Base-by-base conservation (phyloP, 1,140 invertebrate genomes). In the Drosophila lacertosa region DNA sequence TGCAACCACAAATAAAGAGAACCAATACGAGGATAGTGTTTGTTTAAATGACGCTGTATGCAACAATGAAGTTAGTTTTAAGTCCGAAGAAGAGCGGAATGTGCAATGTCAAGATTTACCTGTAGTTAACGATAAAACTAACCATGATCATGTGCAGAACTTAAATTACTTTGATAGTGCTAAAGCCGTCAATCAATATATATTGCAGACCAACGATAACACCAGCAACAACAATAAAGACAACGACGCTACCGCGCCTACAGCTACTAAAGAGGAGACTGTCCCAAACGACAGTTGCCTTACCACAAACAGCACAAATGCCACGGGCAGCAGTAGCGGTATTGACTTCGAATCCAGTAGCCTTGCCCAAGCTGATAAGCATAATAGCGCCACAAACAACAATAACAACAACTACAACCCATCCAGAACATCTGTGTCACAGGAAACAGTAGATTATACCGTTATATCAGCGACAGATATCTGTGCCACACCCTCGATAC, bases 201-300 rank as follows among this genome's bases (percentile, higher is more conserved):
- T 69, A 89, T 89, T 89, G 32, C 80, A 86, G 86, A 84, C 74
- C 63, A 81, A 77, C 69, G 65, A 67, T 86, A 76, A 64, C 63
- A 79, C 32, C 53, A 83, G 20, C 75, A 66, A 54, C 78, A 69
- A 10, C 57, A 65, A 26, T 57, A 67, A 29, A 55, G 50, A 73
- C 32, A 26, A 48, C 74, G 50, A 50, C 35, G 26, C 77, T 60
- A 47, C 59, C 72, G 32, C 64, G 81, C 55, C 67, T 88, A 13
- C 77, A 68, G 51, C 68, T 63, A 40, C 47, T 69, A 48, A 42
- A 50, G 70, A 86, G 60, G 59, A 55, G 47, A 65, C 15, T 42
- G 26, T 1, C 66, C 32, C 45, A 50, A 16, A 37, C 10, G 35
- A 11, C 55, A 42, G 22, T 37, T 51, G 44, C 33, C n/a, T 26